Conservation (phyloP, 2,888 invertebrate genomes). For the Diarsia mendica region DNA sequence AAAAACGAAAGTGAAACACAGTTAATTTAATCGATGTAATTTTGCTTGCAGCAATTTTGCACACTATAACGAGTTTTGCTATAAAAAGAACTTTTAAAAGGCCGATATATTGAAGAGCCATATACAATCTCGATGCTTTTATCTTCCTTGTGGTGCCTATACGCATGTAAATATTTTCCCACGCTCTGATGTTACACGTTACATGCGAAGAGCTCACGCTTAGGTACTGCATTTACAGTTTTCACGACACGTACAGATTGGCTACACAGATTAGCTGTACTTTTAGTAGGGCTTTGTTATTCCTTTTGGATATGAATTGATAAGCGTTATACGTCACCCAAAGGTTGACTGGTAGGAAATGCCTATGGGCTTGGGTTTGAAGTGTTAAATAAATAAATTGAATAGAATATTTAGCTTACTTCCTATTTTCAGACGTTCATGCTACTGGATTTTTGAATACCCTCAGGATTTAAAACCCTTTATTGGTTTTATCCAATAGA, state of each 20-base stretch:
- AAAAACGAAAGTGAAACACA: slow-evolving; percentile 34
- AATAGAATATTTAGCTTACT: neutral
- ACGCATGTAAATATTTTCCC: slow-evolving; percentile 35
- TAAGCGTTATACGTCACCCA: neutral
- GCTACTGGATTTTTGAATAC: neutral
- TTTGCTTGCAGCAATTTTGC: slow-evolving; percentile 27
- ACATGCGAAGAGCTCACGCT: slow-evolving; percentile 25
- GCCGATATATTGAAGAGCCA: slow-evolving; percentile 5
- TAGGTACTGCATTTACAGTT: slow-evolving; percentile 27
- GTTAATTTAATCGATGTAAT: slow-evolving; percentile 21
- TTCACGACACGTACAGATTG: slow-evolving; percentile 15
- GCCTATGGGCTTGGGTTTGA: too few species aligned
- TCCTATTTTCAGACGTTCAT: neutral
- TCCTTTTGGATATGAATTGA: neutral
- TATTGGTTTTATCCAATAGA: neutral
- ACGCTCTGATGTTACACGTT: slow-evolving; percentile 37
- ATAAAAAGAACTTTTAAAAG: slow-evolving; percentile 42
- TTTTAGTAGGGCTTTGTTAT: neutral
- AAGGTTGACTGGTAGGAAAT: too few species aligned
- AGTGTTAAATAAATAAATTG: too few species aligned
- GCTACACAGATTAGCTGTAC: neutral
- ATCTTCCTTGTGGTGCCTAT: slow-evolving; percentile 24
- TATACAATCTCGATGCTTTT: slow-evolving; percentile 21
- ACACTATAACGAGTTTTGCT: slow-evolving; percentile 12
- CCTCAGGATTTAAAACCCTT: neutral